These are phyloP conservation scores for Psittacula cyanocephala DNA, from an alignment of 2,113 vertebrate species.

Conservation along the genomic window DNA sequence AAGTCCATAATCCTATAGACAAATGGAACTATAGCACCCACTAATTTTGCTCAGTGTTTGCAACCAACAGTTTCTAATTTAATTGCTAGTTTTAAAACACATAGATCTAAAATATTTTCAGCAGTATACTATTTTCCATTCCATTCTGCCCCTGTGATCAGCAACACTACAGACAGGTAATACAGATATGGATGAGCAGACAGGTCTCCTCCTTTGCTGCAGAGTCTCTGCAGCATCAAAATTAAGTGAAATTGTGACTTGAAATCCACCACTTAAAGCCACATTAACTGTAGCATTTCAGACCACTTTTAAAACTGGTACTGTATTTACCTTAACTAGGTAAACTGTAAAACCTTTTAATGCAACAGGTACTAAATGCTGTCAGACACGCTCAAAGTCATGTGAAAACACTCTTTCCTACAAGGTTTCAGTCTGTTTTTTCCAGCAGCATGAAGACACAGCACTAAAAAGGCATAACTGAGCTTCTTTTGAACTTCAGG, in stretches of 20 bases:
- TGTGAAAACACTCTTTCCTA: neutral
- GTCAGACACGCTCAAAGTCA: neutral
- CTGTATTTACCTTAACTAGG: neutral
- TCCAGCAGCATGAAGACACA: neutral
- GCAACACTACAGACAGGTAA: neutral
- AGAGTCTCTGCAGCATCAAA: neutral
- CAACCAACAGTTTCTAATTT: neutral
- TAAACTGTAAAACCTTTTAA: neutral
- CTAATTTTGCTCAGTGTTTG: neutral
- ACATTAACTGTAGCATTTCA: neutral
- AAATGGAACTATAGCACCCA: rapidly evolving
- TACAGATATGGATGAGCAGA: rapidly evolving
- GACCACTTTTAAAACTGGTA: neutral
- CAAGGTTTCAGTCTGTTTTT: neutral
- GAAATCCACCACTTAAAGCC: neutral
- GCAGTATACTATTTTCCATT: neutral
- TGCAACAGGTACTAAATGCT: neutral
- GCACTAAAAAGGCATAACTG: neutral
- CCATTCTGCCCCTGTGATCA: neutral
- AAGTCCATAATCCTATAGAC: neutral
- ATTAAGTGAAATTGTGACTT: neutral
- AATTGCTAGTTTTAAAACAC: neutral
- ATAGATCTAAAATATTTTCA: neutral
- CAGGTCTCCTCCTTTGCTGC: neutral
- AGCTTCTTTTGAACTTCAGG: neutral